phyloP scores from a whole-genome alignment of 2,113 vertebrate species.

The Orthochromis indermauri region DNA sequence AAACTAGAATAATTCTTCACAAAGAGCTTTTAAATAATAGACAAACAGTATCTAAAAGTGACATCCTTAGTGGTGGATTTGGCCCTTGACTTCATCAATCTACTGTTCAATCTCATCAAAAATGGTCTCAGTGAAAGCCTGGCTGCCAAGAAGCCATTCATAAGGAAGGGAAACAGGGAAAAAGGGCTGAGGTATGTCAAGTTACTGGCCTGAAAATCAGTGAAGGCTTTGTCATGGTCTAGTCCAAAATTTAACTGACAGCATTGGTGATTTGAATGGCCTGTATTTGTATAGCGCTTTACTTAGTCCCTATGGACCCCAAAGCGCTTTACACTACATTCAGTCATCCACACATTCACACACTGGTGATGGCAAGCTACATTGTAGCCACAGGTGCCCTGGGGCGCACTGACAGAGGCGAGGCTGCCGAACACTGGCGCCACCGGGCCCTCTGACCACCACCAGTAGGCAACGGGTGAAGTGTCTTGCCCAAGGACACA shows the following conservation, averaged over 20 bases:
- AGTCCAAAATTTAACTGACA: background rate
- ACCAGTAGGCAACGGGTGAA: accelerated
- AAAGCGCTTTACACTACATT: background rate
- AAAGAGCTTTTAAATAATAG: background rate
- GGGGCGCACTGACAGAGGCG: background rate
- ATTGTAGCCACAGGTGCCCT: accelerated
- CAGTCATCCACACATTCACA: background rate
- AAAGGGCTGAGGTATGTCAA: background rate
- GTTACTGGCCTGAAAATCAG: background rate
- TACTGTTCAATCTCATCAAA: background rate
- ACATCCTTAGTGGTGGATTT: background rate
- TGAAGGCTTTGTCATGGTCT: background rate
- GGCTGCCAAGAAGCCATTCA: background rate
- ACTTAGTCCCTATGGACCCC: background rate
- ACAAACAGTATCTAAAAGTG: background rate
- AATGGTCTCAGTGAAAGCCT: background rate
- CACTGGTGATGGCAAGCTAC: background rate
- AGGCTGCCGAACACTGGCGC: accelerated
- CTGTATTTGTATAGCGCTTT: background rate
- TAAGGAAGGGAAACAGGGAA: background rate
- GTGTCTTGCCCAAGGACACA: background rate
- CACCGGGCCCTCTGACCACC: background rate
- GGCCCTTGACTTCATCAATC: background rate
- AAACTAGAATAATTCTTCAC: background rate
- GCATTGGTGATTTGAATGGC: background rate